A percentile compares a stretch with the other conserved stretches of the same genome.
These are phyloP conservation scores for Gobiocypris rarus DNA, from an alignment of 2,113 vertebrate genomes.

Conservation along the genomic window DNA sequence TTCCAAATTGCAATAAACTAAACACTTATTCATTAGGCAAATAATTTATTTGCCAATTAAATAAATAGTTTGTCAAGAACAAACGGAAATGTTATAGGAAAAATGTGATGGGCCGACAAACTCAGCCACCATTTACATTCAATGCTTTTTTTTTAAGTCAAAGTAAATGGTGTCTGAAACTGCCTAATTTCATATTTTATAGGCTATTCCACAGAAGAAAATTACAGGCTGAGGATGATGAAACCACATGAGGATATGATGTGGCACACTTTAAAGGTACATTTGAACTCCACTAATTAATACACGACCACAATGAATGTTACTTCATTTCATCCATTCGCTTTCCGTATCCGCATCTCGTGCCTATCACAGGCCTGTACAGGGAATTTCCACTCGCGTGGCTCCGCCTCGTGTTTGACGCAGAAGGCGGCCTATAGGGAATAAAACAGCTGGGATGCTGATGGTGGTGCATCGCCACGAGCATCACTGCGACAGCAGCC, in stretches of 20 bases:
- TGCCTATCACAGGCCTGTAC: conserved; percentile 68
- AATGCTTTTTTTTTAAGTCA: no score
- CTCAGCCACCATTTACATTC: no score
- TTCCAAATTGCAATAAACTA: no score
- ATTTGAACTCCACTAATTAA: neutral
- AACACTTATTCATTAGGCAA: no score
- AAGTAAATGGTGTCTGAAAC: neutral
- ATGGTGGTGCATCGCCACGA: conserved; percentile 24
- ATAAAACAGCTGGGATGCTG: conserved; percentile 58
- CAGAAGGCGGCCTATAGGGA: conserved; percentile 64
- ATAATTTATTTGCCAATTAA: no score
- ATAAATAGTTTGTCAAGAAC: no score
- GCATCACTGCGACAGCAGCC: conserved; percentile 43
- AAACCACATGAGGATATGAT: neutral
- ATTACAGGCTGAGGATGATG: neutral
- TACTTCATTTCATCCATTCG: neutral
- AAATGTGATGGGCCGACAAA: no score
- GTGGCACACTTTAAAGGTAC: neutral
- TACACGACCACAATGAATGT: neutral
- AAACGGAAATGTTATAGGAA: no score
- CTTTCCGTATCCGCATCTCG: conserved; percentile 57
- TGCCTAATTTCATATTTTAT: neutral
- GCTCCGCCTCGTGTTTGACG: conserved; percentile 76
- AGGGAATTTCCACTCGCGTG: conserved; percentile 78
- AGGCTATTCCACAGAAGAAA: neutral